Evolutionary conservation across 2,888 invertebrate genomes (phyloP), one percentile per base, ranked within the genome.

Genomic region (Eilema caniola): DNA sequence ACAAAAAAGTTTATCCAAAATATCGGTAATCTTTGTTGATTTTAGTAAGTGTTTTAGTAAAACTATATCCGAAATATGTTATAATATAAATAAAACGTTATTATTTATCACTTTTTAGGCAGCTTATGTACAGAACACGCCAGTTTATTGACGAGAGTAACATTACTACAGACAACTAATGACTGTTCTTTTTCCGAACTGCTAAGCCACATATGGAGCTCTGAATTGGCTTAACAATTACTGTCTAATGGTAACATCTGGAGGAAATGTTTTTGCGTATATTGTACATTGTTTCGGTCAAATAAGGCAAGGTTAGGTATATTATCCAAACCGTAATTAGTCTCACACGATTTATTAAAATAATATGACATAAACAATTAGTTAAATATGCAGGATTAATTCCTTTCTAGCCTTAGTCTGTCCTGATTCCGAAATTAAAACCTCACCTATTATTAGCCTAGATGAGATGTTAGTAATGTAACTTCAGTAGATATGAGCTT

Each of bases 191-290:
- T 53, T 53, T 64, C 14, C 12, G 63, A 16, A 63, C 25, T 53
- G 28, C 47, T 63, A 11, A 28, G 23, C 20, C 28, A n/a, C 20
- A n/a, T 28, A 8, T 7, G 25, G 47, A 4, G 53, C 47, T 41
- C 41, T 28, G 47, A 47, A 64, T 64, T 47, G 66, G 66, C 66
- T 20, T 37, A 59, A 59, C 59, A 47, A 53, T 53, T 53, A 53
- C n/a, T 53, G 28, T 53, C 41, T 59, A 33, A 57, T 33, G 23
- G 47, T 33, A 57, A 31, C 24, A 57, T n/a, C 28, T 63, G 11
- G 53, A 53, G 14, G 3, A 53, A 64, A n/a, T 47, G 47, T 64
- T 64, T 64, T 64, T 63, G 62, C 25, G 10, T 62, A 16, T 41
- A 10, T 62, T 41, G 41, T 62, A 5, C 10, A 24, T 11, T 41